A percentile compares a stretch with the other conserved stretches of the same genome.
Evolutionary conservation across 2,113 vertebrate genomes (phyloP).

Genomic region (Limanda limanda): DNA sequence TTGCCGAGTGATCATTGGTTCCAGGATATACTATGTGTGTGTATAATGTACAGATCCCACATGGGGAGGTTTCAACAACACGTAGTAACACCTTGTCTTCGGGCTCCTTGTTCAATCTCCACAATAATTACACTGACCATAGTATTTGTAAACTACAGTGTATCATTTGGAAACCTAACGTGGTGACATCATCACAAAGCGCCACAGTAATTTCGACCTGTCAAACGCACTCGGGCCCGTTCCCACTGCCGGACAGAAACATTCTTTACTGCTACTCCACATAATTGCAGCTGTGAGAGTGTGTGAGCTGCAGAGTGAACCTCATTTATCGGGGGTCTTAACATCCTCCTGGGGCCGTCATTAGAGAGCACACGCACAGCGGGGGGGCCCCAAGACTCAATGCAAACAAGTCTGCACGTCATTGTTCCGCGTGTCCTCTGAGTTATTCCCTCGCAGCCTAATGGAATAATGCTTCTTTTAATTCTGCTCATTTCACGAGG

Average conservation of each 20-base stretch:
- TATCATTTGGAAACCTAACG: conserved; percentile 50
- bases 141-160: conserved; percentile 55
- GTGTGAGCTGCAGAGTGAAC: conserved; percentile 49
- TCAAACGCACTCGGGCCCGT: too few species aligned
- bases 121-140: conserved; percentile 33
- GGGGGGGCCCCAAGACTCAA: conserved; percentile 48
- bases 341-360: conserved; percentile 48
- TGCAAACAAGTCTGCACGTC: conserved; percentile 51
- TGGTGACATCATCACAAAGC: conserved; percentile 54
- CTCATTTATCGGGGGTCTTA: conserved; percentile 61
- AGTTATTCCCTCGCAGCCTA: conserved; percentile 32
- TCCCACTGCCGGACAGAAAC: conserved; percentile 7
- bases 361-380: conserved; percentile 56
- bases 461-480: conserved; percentile 30
- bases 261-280: conserved; percentile 33
- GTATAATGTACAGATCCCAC: background rate
- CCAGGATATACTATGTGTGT: background rate
- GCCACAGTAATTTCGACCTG: conserved; percentile 51
- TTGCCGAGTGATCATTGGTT: too few species aligned
- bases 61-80: conserved; percentile 38
- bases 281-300: conserved; percentile 64
- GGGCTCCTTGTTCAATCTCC: conserved; percentile 15
- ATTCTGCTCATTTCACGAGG: conserved; percentile 10
- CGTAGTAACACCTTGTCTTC: conserved; percentile 15
- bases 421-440: conserved; percentile 33